Base-by-base conservation (phyloP, 2,888 invertebrate genomes). In the Polydrusus cervinus region DNA sequence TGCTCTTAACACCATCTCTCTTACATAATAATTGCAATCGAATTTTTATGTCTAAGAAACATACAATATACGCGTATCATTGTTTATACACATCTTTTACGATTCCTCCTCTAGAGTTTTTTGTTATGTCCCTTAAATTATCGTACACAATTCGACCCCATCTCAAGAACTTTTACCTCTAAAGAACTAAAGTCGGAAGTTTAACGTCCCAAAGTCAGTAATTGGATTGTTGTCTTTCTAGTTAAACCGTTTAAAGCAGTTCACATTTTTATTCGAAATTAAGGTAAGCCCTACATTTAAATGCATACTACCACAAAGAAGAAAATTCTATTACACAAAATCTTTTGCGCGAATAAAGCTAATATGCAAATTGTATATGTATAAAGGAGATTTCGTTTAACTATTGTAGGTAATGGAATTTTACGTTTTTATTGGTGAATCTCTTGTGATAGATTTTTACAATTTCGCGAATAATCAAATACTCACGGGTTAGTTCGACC, bases 191-290 rank as follows among this genome's bases (percentile, higher is more conserved):
- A 38, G 13, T 18, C 18, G 30, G 25, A 51, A 65, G 65, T 71
- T 61, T 71, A 71, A 64, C n/a, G 57, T 20, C 71, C 65, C 47
- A 65, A 71, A 64, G 64, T 18, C 53, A 43, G 14, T 65, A 65
- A 71, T 71, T 65, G 71, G 65, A 71, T 71, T 71, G 65, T 65
- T 64, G 55, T 71, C 65, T 45, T 45, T 57, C 53, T 40, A 11
- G 20, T 61, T 64, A 71, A 71, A 49, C 55, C 65, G 65, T 65
- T 71, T 64, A 71, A 14, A 71, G 47, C 11, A 57, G 34, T 71
- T 53, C 30, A 71, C 62, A 43, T 71, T 71, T 71, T 65, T 55
- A 62, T 71, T 71, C 51, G 18, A 71, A 62, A 49, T 71, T 38
- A 62, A 62, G 43, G 70, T 45, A 53, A 71, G 30, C 47, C 47